Base-by-base conservation (phyloP, 2,797 vertebrate species). In the Alcedo atthis region DNA sequence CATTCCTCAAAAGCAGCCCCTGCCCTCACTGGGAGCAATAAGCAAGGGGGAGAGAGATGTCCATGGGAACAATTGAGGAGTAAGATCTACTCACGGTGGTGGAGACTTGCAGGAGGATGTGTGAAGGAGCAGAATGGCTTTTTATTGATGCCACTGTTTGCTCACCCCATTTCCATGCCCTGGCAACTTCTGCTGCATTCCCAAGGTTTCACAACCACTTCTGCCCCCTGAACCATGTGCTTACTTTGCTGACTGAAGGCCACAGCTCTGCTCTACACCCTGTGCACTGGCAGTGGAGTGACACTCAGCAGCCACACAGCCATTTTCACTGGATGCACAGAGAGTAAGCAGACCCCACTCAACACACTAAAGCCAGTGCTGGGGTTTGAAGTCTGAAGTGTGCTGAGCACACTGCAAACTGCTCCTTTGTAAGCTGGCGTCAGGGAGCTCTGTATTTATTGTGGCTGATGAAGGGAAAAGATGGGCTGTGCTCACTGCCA, bases 381-480 rank as follows among this genome's bases (percentile, higher is more conserved):
- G 78, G 28, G 33, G 74, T 24, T 79, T 43, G 22, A 37, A 85
- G 71, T 43, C 45, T 82, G 78, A 61, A 80, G 75, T 10, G 30
- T 15, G 42, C 5, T 6, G 61, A 64, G 63, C 13, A 4, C 76
- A 33, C 68, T 75, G 75, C 80, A 75, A 94, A 77, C 83, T 92
- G 88, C 5, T 84, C 81, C 93, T 92, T 62, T 89, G 84, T 64
- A 68, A 94, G 92, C 85, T 95, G 95, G 92, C 91, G 90, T 28
- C 68, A 62, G 35, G 76, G 54, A 95, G 66, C 42, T 90, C 89
- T 92, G 75, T 94, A 94, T 90, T 95, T 93, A 91, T 75, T 95
- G 87, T 75, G 85, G 87, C 70, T 94, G 79, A 81, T 90, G 91
- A 95, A 76, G 62, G 79, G 80, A 94, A 90, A 95, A 95, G 93